phyloP scores from a whole-genome alignment of 2,797 vertebrate species.

The Sebastes steindachneri region DNA sequence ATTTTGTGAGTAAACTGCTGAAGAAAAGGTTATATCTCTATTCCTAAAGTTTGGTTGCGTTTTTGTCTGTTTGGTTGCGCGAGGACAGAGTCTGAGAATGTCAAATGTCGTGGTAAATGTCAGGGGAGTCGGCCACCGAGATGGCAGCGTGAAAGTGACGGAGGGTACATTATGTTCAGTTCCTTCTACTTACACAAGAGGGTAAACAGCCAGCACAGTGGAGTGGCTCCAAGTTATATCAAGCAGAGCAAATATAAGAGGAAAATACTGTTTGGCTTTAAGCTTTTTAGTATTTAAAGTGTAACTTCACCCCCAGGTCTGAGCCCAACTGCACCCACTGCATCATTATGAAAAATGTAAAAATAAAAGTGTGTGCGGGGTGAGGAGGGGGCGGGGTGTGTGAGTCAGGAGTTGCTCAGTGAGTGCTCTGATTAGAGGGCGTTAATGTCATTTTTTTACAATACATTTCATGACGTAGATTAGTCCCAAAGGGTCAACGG shows the following conservation, averaged over 20 bases:
- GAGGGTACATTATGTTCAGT: constrained; percentile 24
- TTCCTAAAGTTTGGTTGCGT: constrained; percentile 16
- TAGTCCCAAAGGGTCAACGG: too few species aligned
- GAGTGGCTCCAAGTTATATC: not conserved
- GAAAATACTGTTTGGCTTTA: not conserved
- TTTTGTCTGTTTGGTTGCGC: not conserved
- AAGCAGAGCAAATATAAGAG: not conserved
- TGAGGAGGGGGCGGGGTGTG: too few species aligned
- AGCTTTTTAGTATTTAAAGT: not conserved
- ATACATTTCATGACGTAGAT: too few species aligned
- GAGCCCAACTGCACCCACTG: too few species aligned
- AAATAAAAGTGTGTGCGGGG: too few species aligned
- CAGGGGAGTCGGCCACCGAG: constrained; percentile 24
- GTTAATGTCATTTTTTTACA: too few species aligned
- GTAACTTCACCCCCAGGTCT: too few species aligned
- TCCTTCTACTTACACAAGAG: not conserved
- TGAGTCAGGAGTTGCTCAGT: too few species aligned
- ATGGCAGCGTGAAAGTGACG: not conserved
- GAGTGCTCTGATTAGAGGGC: too few species aligned
- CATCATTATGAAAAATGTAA: too few species aligned
- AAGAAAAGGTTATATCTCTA: constrained; percentile 1
- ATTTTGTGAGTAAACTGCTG: not conserved
- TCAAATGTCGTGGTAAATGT: constrained; percentile 66
- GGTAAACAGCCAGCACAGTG: not conserved
- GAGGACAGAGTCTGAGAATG: constrained; percentile 29